Percentiles rank a stretch among this genome's conserved stretches.
These are phyloP conservation scores for Odontophorus gujanensis DNA, from an alignment of 2,113 vertebrate genomes.

Conservation along the genomic window DNA sequence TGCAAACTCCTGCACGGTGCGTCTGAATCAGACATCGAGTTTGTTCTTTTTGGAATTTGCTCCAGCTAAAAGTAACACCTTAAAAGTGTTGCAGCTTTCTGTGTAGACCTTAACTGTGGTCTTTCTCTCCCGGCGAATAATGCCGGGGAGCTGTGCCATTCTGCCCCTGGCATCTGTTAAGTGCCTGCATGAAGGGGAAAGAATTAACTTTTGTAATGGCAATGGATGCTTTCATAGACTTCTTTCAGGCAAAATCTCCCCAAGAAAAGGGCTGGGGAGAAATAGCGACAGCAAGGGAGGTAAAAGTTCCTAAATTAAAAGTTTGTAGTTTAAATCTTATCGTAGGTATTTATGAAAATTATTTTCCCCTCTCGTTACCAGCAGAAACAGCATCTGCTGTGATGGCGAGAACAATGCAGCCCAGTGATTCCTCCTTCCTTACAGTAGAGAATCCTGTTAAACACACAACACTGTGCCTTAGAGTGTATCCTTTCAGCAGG, in stretches of 20 bases:
- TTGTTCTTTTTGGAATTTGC: constrained; percentile 11
- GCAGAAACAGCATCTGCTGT: constrained; percentile 73
- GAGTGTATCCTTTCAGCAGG: constrained; percentile 70
- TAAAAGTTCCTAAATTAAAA: constrained; percentile 23
- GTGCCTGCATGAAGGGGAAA: constrained; percentile 72
- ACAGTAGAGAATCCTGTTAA: constrained; percentile 74
- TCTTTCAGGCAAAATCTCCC: constrained; percentile 68
- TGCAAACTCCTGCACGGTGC: neutral
- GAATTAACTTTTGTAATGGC: constrained; percentile 74
- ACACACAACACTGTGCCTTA: constrained; percentile 72
- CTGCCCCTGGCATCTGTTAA: constrained; percentile 78
- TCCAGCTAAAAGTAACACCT: constrained; percentile 55
- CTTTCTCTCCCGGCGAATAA: constrained; percentile 55
- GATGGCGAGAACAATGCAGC: constrained; percentile 73
- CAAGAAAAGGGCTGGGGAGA: constrained; percentile 42
- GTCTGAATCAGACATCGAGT: neutral
- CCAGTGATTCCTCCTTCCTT: constrained; percentile 69
- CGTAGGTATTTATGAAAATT: constrained; percentile 32
- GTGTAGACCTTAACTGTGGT: constrained; percentile 47
- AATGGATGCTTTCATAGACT: constrained; percentile 69
- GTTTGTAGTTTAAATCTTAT: neutral
- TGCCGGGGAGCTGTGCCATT: constrained; percentile 70
- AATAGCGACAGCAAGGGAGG: constrained; percentile 13
- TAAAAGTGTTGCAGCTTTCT: constrained; percentile 67
- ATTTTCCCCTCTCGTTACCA: constrained; percentile 23